Conservation (phyloP, 2,888 invertebrate genomes). For the Limnephilus rhombicus region DNA sequence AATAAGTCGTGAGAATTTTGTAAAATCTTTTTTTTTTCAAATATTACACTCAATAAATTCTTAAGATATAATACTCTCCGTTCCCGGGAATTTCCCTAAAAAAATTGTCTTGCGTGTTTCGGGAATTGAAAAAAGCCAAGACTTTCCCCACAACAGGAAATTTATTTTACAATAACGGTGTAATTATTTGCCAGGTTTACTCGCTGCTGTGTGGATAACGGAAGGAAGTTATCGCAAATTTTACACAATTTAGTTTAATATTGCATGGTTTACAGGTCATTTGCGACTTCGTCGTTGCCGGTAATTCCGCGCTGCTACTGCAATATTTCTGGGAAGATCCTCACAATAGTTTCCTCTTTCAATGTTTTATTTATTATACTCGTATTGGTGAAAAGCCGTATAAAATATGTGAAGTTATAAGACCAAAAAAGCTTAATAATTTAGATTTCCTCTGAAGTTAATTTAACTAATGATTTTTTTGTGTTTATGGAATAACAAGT, state of each 20-base stretch:
- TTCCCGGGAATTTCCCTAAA: not conserved
- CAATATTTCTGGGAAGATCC: not conserved
- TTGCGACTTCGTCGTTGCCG: not conserved
- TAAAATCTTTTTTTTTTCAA: no score
- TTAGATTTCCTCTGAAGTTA: no score
- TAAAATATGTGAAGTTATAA: no score
- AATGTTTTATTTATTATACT: no score
- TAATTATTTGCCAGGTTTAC: not conserved
- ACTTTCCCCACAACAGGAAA: not conserved
- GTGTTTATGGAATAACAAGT: no score
- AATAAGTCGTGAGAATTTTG: no score
- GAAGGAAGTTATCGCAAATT: not conserved
- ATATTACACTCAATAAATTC: not conserved
- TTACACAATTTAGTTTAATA: not conserved
- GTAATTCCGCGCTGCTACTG: not conserved
- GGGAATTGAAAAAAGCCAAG: not conserved
- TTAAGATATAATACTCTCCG: not conserved
- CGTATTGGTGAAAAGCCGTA: no score
- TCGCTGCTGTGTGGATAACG: not conserved
- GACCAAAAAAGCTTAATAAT: no score
- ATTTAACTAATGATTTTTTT: no score
- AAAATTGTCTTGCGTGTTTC: not conserved
- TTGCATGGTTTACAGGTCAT: not conserved
- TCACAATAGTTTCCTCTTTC: not conserved
- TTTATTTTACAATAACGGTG: not conserved